Percentiles rank a stretch among this genome's conserved stretches.
Evolutionary conservation across 2,797 vertebrate species (phyloP).

Genomic region (Trematocara caparti): DNA sequence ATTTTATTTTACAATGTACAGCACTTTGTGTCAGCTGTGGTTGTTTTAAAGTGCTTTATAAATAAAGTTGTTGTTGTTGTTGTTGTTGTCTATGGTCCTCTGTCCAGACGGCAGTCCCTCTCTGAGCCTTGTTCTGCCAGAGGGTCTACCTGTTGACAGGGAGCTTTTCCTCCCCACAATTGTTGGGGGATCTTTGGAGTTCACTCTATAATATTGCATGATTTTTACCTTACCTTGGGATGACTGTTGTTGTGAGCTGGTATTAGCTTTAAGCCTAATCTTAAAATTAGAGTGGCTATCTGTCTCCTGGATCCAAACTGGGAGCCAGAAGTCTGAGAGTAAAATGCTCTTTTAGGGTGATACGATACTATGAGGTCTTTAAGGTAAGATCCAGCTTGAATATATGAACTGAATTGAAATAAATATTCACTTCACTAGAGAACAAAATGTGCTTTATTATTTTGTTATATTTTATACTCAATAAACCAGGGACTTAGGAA

Average conservation of each 20-base stretch:
- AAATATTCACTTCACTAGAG: not conserved
- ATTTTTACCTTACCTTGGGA: not conserved
- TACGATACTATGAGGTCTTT: not conserved
- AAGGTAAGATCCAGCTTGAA: not conserved
- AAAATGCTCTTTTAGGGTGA: not conserved
- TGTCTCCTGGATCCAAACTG: not conserved
- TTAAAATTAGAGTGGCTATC: not conserved
- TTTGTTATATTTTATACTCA: not conserved
- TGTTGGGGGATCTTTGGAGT: not conserved
- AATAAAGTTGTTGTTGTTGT: too few species aligned
- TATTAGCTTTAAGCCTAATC: not conserved
- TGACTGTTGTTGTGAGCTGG: not conserved
- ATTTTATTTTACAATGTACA: too few species aligned
- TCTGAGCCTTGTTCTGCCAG: not conserved
- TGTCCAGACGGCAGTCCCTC: not conserved
- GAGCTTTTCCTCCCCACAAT: not conserved
- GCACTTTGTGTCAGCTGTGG: too few species aligned
- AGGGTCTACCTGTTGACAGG: not conserved
- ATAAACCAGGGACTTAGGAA: not conserved
- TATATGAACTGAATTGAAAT: not conserved
- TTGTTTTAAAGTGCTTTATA: too few species aligned
- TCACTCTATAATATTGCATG: not conserved
- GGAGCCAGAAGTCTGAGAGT: not conserved
- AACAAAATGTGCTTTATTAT: not conserved
- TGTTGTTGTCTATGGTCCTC: not conserved